Conservation (phyloP, 2,797 vertebrate genomes). For the Sebastes diaconus region DNA sequence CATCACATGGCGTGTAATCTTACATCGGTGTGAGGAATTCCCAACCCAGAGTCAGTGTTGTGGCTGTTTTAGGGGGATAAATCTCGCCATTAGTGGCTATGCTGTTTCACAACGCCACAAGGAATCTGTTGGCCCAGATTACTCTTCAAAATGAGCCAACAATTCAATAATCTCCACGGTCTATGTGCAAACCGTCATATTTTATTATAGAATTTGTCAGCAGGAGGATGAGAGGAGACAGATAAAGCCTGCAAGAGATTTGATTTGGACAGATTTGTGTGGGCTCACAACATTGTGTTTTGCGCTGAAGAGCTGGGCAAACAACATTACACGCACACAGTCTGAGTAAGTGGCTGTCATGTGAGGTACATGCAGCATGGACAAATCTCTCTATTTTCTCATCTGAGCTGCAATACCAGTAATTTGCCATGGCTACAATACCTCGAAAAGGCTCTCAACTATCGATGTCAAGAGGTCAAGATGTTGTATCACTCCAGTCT, state of each 20-base stretch:
- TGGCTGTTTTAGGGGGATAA: constrained; percentile 51
- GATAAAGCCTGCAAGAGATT: constrained; percentile 45
- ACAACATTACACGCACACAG: constrained; percentile 37
- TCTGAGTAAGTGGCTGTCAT: constrained; percentile 44
- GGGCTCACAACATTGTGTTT: constrained; percentile 34
- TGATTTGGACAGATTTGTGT: constrained; percentile 63
- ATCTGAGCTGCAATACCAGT: constrained; percentile 11
- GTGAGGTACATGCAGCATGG: not conserved
- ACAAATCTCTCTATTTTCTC: constrained; percentile 24
- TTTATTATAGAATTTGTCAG: constrained; percentile 62
- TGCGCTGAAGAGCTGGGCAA: constrained; percentile 34
- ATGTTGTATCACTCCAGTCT: constrained; percentile 31
- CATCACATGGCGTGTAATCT: constrained; percentile 36
- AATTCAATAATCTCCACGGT: constrained; percentile 59
- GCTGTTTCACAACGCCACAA: constrained; percentile 52
- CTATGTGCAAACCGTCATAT: constrained; percentile 58
- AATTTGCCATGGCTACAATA: constrained; percentile 1
- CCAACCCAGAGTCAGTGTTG: constrained; percentile 18
- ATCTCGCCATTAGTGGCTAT: constrained; percentile 56
- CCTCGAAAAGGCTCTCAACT: constrained; percentile 22
- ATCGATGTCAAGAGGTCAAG: constrained; percentile 20
- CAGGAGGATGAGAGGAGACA: constrained; percentile 30
- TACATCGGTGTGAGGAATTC: constrained; percentile 30
- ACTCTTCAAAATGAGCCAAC: constrained; percentile 65
- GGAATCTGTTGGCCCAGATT: constrained; percentile 65